These are phyloP conservation scores for Diplogasteroides magnus DNA, from an alignment of 1,140 invertebrate species.

Conservation along the genomic window DNA sequence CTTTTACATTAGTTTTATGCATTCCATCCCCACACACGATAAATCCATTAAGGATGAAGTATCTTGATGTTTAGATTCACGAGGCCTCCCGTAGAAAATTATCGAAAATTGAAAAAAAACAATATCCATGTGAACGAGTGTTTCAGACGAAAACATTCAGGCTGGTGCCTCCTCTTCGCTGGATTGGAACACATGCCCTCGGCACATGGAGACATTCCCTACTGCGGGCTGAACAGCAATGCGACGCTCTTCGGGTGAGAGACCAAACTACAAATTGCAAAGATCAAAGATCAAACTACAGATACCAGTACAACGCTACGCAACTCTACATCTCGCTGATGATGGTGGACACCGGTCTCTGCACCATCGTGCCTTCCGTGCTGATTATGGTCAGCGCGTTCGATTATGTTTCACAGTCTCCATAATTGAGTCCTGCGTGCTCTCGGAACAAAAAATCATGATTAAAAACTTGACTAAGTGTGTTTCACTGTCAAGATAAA, in stretches of 20 bases:
- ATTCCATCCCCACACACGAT: too few species aligned
- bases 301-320: constrained; percentile 41
- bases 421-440: too few species aligned
- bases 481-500: too few species aligned
- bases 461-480: too few species aligned
- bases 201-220: constrained; percentile 26
- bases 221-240: constrained; percentile 13
- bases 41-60: too few species aligned
- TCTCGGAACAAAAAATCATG: constrained; percentile 1
- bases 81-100: too few species aligned
- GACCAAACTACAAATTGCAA: not conserved
- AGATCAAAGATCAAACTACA: not conserved
- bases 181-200: constrained; percentile 36
- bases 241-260: constrained; percentile 10
- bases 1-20: too few species aligned
- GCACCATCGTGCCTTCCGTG: constrained; percentile 48
- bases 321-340: constrained; percentile 50
- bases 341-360: constrained; percentile 49
- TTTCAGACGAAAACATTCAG: too few species aligned
- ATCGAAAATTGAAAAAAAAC: too few species aligned
- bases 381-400: constrained; percentile 40
- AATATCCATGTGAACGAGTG: too few species aligned
- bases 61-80: too few species aligned
- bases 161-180: constrained; percentile 52
- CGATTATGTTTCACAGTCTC: too few species aligned